Base-by-base conservation (phyloP, 2,888 invertebrate species). In the Lochmaea crataegi region DNA sequence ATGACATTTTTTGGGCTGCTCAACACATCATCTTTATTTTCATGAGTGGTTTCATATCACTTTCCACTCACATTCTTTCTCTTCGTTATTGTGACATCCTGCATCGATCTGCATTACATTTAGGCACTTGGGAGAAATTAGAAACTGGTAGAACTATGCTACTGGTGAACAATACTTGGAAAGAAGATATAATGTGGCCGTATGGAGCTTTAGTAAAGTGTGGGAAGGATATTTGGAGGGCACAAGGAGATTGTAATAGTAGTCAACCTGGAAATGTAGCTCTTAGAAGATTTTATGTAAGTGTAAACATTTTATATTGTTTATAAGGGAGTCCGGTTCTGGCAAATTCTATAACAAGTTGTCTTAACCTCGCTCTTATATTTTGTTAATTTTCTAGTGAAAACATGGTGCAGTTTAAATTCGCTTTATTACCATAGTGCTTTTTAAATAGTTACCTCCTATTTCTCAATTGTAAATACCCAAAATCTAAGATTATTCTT, bases 81-180 rank as follows among this genome's bases (percentile, higher is more conserved):
- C 76, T 91, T 0, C 86, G 90, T 76, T 95, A 96, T 84, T 94
- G 96, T 83, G 98, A 99, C 88, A 92, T 94, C 48, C 88, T 98
- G 75, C 98, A 99, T 86, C 90, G 96, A 81, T 94, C 96, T 73
- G 94, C 97, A 0, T 87, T 95, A 64, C 98, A 99, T 87, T 90
- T 98, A 64, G 98, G 98, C 4, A 88, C 90, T 72, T 96, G 96
- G 93, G 83, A 85, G 70, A 84, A 84, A 75, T 75, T 87, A 7
- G 86, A 86, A 75, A 89, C 90, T 45, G 88, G 89, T 42, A 82
- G 83, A 66, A 75, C 76, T 0, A 76, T 76, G 76, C 48, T 78
- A 26, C 48, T 77, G n/a, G 76, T 77, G 10, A 77, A 77, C 53
- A 78, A 74, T 48, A 75, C 71, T 38, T 76, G 78, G 79, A 75